A percentile compares a stretch with the other conserved stretches of the same genome.
phyloP scores from a whole-genome alignment of 1,140 invertebrate species.

The Pteromalus puparum region DNA sequence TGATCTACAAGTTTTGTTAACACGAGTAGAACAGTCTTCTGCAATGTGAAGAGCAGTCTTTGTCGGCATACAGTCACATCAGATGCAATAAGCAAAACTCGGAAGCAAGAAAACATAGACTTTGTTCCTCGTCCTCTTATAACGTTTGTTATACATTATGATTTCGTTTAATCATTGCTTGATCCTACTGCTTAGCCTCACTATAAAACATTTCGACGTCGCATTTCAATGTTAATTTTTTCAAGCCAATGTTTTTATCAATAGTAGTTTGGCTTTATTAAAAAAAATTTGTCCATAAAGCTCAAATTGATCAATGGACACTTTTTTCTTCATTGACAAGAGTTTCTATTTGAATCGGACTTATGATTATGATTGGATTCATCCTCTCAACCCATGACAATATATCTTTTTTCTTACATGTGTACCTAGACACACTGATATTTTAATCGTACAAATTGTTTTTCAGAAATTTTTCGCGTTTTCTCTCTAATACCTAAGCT shows the following conservation, averaged over 20 bases:
- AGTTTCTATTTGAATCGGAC: constrained; percentile 37
- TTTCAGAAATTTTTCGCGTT: constrained; percentile 62
- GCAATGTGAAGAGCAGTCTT: constrained; percentile 66
- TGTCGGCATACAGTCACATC: constrained; percentile 54
- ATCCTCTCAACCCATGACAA: constrained; percentile 54
- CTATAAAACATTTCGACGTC: constrained; percentile 30
- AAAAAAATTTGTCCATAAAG: constrained; percentile 36
- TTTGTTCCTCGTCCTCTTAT: constrained; percentile 40
- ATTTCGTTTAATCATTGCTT: constrained; percentile 14
- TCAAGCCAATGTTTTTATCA: constrained; percentile 7
- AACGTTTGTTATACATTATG: constrained; percentile 40
- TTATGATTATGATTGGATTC: constrained; percentile 46
- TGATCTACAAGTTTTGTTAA: constrained; percentile 41
- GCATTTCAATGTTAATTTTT: constrained; percentile 13
- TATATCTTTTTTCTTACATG: constrained; percentile 54
- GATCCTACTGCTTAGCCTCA: constrained; percentile 29
- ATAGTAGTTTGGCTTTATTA: neutral
- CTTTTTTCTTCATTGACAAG: constrained; percentile 37
- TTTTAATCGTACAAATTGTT: constrained; percentile 69
- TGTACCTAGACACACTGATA: constrained; percentile 68
- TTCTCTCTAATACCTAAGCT: constrained; percentile 62
- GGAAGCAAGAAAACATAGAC: constrained; percentile 29
- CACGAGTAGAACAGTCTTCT: constrained; percentile 61
- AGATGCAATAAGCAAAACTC: constrained; percentile 58
- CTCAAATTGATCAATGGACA: constrained; percentile 22